A percentile compares a stretch with the other conserved stretches of the same genome.
Conservation (phyloP, 2,888 invertebrate species). For the Sphaerophoria rueppellii region DNA sequence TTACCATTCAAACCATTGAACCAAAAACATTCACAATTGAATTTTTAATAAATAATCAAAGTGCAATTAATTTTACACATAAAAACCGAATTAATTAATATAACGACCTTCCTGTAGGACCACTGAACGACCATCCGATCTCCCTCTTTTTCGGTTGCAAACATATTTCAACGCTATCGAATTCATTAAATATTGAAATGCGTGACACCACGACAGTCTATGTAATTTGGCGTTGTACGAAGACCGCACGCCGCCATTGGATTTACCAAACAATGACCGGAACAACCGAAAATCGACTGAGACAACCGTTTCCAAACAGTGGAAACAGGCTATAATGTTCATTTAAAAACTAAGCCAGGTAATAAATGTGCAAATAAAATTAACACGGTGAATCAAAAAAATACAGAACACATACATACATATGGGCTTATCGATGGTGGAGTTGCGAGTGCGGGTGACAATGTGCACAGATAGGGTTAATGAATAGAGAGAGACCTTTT, state of each 20-base stretch:
- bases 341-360: constrained; percentile 72
- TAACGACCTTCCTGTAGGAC: constrained; percentile 47
- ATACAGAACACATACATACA: constrained; percentile 48
- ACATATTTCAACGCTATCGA: constrained; percentile 59
- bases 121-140: constrained; percentile 21
- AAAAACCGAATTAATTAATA: constrained; percentile 73
- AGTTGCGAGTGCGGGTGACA: constrained; percentile 26
- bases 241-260: neutral
- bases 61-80: constrained; percentile 72
- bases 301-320: constrained; percentile 46
- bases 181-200: constrained; percentile 73
- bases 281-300: constrained; percentile 48
- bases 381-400: constrained; percentile 72
- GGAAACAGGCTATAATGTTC: constrained; percentile 60
- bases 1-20: constrained; percentile 66
- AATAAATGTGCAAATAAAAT: constrained; percentile 74
- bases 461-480: constrained; percentile 18
- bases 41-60: constrained; percentile 73
- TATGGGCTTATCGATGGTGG: neutral
- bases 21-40: constrained; percentile 69
- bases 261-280: constrained; percentile 29
- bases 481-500: constrained; percentile 70
- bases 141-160: constrained; percentile 28
- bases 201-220: constrained; percentile 48
- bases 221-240: constrained; percentile 56